Evolutionary conservation across 2,797 vertebrate genomes (phyloP).

Genomic region (Emydoidea blandingii): DNA sequence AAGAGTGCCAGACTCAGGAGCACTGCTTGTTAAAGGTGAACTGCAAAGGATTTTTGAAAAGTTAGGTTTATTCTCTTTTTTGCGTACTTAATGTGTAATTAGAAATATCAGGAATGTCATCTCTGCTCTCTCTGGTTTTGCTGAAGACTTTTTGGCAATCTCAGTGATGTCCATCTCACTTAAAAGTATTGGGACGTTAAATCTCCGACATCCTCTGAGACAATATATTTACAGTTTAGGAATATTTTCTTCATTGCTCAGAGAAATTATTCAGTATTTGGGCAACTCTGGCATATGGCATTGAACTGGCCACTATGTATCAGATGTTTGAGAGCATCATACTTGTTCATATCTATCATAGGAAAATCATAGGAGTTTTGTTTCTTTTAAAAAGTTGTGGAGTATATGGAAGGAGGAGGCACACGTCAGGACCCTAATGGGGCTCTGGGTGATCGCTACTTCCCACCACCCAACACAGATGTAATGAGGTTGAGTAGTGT

Average conservation of each 20-base stretch:
- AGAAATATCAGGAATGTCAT: not conserved
- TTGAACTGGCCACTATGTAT: not conserved
- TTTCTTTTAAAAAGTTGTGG: not conserved
- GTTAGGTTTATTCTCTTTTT: not conserved
- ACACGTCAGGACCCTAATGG: too few species aligned
- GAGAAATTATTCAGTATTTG: not conserved
- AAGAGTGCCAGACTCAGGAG: not conserved
- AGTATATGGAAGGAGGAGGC: too few species aligned
- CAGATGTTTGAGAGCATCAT: not conserved
- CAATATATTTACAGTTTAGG: not conserved
- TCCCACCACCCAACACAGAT: too few species aligned
- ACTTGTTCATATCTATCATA: not conserved
- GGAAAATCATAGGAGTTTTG: not conserved
- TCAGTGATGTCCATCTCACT: too few species aligned
- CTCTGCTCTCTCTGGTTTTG: not conserved
- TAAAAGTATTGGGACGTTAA: not conserved
- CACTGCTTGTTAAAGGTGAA: not conserved
- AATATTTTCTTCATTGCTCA: not conserved
- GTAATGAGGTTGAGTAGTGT: too few species aligned
- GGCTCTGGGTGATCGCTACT: too few species aligned
- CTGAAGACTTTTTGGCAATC: not conserved
- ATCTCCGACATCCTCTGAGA: not conserved
- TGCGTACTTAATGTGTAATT: not conserved
- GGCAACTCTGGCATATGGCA: not conserved
- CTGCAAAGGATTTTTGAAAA: not conserved